These are phyloP conservation scores for Drosophila virilis DNA, from an alignment of 1,140 invertebrate species.

Conservation along the genomic window DNA sequence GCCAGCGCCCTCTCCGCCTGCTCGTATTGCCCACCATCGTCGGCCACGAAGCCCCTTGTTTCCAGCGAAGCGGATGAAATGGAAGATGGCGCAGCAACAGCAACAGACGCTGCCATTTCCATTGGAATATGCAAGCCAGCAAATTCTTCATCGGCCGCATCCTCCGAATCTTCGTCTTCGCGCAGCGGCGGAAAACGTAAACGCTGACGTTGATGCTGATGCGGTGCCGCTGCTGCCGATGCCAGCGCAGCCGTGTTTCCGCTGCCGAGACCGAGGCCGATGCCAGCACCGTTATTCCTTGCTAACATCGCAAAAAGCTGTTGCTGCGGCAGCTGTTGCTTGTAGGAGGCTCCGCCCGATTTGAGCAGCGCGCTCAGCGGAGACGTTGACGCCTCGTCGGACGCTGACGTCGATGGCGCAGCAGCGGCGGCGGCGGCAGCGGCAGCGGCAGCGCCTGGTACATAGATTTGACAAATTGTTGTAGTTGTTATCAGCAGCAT, in stretches of 20 bases:
- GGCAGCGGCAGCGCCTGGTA: constrained; percentile 40
- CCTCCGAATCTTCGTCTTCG: constrained; percentile 57
- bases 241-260: constrained; percentile 18
- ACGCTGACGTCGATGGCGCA: constrained; percentile 41
- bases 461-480: constrained; percentile 78
- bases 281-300: constrained; percentile 51
- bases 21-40: constrained; percentile 77
- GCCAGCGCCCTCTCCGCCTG: constrained; percentile 67
- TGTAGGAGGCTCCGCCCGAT: constrained; percentile 69
- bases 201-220: constrained; percentile 38
- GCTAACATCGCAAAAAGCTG: constrained; percentile 76
- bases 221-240: constrained; percentile 19
- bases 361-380: constrained; percentile 67
- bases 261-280: background rate
- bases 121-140: constrained; percentile 46
- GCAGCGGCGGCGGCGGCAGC: constrained; percentile 21
- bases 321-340: constrained; percentile 71
- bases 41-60: constrained; percentile 76
- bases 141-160: constrained; percentile 56
- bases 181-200: constrained; percentile 48
- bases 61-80: constrained; percentile 64
- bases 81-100: constrained; percentile 25
- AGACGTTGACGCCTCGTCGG: constrained; percentile 28
- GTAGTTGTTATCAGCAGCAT: constrained; percentile 78
- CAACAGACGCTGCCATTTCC: constrained; percentile 33